Base-by-base conservation (phyloP, 2,888 invertebrate genomes). In the Tortrix viridana region DNA sequence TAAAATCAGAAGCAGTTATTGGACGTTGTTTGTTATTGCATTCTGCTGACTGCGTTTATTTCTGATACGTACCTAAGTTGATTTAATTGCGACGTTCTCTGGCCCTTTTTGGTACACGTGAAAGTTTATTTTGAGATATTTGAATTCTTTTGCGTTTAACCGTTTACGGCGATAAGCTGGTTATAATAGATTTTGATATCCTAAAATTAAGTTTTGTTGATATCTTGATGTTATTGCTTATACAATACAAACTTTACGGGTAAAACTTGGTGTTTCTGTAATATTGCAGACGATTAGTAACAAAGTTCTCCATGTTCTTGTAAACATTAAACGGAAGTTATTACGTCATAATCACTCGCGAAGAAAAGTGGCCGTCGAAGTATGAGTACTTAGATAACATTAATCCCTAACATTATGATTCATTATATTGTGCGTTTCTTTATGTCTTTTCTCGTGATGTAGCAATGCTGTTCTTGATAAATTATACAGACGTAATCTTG, bases 1-100 rank as follows among this genome's bases (percentile, higher is more conserved):
- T 56, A 62, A 62, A 62, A 62, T n/a, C 38, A 37, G 50, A 57
- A 32, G 12, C 20, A 23, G 50, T 19, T 57, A 47, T 52, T 62
- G 56, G 26, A 16, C 23, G 56, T 55, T 55, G 61, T 61, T 61
- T 61, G 61, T 62, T 62, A 50, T 46, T 56, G 56, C 62, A 62
- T 62, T 22, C 53, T 62, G 56, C 56, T 57, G 56, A 57, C 49
- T 62, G 56, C 50, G 62, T 62, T 61, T 61, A 61, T 56, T 61
- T 57, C 62, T 37, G 62, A 52, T 26, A 44, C 50, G 55, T 43
- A 55, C 32, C 37, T 16, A 7, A 49, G 43, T 43, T 52, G 38
- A 46, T 57, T 62, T 59, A 32, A 62, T 62, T 52, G 44, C 62
- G 56, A 26, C 50, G 71, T 69, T 68, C 55, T 59, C 67, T 65